Percentiles rank a stretch among this genome's conserved stretches.
Evolutionary conservation across 2,113 vertebrate species (phyloP).

Genomic region (Scolopax mira): DNA sequence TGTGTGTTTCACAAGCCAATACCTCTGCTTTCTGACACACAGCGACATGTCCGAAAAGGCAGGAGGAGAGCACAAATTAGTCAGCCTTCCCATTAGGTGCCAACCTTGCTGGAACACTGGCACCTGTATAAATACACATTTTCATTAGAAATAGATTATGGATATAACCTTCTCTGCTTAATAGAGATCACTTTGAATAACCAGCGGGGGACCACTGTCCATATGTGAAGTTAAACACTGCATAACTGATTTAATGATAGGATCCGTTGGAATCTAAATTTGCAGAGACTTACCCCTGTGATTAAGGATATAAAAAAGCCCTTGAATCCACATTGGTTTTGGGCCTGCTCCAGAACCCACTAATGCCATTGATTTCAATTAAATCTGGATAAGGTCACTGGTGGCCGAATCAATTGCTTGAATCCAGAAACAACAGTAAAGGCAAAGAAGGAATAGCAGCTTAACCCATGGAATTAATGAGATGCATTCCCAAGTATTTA

Average conservation of each 20-base stretch:
- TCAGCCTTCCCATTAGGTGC: background rate
- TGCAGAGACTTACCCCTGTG: background rate
- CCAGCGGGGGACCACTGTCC: background rate
- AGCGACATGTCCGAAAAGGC: background rate
- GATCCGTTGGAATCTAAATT: constrained; percentile 10
- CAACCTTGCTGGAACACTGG: background rate
- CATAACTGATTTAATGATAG: background rate
- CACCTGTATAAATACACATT: background rate
- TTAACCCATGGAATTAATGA: background rate
- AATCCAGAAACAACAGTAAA: constrained; percentile 12
- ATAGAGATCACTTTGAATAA: background rate
- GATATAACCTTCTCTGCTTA: background rate
- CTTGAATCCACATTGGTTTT: background rate
- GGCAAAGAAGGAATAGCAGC: background rate
- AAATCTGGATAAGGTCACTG: constrained; percentile 30
- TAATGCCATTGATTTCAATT: constrained; percentile 34
- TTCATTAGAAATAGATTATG: background rate
- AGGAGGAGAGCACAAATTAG: background rate
- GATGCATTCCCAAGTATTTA: background rate
- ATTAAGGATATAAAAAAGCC: background rate
- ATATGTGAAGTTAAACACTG: background rate
- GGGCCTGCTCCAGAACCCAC: constrained; percentile 21
- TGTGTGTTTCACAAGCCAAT: constrained; percentile 49
- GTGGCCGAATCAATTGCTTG: constrained; percentile 10
- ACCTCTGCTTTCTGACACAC: constrained; percentile 46